Percentiles rank a stretch among this genome's conserved stretches.
phyloP scores from a whole-genome alignment of 2,113 vertebrate species.

The Trematocara marginatum region DNA sequence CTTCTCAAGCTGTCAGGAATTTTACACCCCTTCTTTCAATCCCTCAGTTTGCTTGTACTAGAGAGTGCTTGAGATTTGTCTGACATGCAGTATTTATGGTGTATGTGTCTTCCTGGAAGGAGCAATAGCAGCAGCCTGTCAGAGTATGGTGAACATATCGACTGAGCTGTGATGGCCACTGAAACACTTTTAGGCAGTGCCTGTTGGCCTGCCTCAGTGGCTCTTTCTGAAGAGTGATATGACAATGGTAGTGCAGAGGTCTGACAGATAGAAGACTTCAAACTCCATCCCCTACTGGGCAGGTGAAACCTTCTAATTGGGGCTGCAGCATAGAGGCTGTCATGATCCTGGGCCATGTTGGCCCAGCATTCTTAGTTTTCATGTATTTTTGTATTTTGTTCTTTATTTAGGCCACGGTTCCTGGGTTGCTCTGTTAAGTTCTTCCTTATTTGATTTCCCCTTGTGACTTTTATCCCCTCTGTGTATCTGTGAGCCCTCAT shows the following conservation, averaged over 20 bases:
- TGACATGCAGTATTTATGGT: constrained; percentile 33
- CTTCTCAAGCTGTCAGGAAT: background rate
- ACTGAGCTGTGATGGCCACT: background rate
- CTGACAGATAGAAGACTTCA: constrained; percentile 50
- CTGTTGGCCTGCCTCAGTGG: constrained; percentile 22
- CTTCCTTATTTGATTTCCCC: no score
- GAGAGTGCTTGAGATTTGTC: background rate
- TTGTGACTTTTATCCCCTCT: no score
- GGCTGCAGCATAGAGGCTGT: background rate
- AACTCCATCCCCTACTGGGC: constrained; percentile 12
- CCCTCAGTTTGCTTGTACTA: background rate
- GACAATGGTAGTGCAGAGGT: constrained; percentile 2
- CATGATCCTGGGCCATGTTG: no score
- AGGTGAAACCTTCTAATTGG: constrained; percentile 70
- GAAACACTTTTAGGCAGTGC: constrained; percentile 39
- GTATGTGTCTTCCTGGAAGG: constrained; percentile 1
- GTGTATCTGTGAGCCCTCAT: no score
- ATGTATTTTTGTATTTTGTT: no score
- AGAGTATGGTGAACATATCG: background rate
- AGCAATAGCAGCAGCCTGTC: constrained; percentile 22
- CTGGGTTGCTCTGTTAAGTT: no score
- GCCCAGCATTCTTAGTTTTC: no score
- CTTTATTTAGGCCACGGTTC: no score
- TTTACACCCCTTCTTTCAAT: background rate
- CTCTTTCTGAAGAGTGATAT: constrained; percentile 30